phyloP scores from a whole-genome alignment of 2,888 invertebrate genomes.

The Melikaiella ostensackeni region DNA sequence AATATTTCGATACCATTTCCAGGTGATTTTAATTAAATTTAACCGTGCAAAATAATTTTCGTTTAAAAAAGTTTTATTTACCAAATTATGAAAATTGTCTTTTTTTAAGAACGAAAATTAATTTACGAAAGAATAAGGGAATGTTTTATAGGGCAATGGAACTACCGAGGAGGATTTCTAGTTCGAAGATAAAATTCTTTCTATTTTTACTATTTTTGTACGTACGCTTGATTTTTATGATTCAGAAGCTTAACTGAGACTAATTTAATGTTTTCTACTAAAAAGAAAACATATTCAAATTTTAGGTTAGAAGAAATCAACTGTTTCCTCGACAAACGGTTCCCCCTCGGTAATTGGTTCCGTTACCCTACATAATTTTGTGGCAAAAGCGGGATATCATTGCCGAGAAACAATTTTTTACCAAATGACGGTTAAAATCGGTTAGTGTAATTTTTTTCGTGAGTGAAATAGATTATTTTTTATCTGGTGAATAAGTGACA shows the following conservation, averaged over 20 bases:
- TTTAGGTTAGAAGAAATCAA: no score
- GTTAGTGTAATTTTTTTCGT: neutral
- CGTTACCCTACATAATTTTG: neutral
- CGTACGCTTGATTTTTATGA: no score
- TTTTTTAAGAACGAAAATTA: neutral
- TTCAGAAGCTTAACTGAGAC: no score
- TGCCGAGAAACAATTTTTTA: neutral
- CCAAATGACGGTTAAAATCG: neutral
- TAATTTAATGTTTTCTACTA: no score
- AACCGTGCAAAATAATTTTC: neutral
- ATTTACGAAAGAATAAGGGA: neutral
- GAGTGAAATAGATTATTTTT: conserved; percentile 24
- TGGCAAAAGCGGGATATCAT: neutral
- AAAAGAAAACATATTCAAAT: no score
- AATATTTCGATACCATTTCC: neutral
- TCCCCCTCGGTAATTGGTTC: no score
- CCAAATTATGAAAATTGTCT: neutral
- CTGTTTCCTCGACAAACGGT: no score
- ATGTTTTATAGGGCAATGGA: no score
- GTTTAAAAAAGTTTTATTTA: neutral
- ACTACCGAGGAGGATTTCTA: no score
- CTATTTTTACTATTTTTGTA: no score
- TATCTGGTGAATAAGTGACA: conserved; percentile 28
- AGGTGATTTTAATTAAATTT: neutral
- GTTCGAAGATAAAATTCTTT: no score